Base-by-base conservation (phyloP, 2,113 vertebrate genomes). In the Vulpes ferrilata region DNA sequence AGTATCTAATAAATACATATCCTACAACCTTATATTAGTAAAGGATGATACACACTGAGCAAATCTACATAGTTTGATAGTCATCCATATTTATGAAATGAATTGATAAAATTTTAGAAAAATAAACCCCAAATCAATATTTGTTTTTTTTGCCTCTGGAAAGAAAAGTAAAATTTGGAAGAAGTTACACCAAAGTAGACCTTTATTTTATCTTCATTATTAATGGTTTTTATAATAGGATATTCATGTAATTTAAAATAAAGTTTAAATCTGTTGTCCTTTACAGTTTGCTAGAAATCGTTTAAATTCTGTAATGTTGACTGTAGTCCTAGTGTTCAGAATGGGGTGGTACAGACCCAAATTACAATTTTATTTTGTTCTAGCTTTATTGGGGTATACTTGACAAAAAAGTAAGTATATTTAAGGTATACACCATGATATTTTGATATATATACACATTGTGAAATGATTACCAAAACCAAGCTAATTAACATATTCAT, bases 321-420 rank as follows among this genome's bases (percentile, higher is more conserved):
- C 94, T 83, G 30, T 32, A 71, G 27, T n/a, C 12, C 20, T 93
- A 69, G 19, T 51, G 35, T 94, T 27, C 32, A 94, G 69, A 83
- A 88, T 81, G 64, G 91, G 32, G 16, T 8, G 20, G 84, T 32
- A 79, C 25, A 94, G 62, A 51, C 69, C 20, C 67, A 13, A 97
- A 81, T 30, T 89, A 83, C 74, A 78, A 90, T 48, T 92, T 93
- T 80, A 95, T 53, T n/a, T 90, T 73, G 64, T 65, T 53, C 73
- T 15, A 83, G 30, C 55, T 92, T 8, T 60, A 73, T 16, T 73
- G 65, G 81, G 6, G 30, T 71, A 62, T 51, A 59, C 57, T 6
- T 69, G 25, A 23, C 17, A 32, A 86, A 91, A 59, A 81, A 23
- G 5, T 16, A 25, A 48, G 3, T 73, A 60, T n/a, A 59, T 82